Conservation (phyloP, 2,113 vertebrate species). For the Muntiacus muntjak region DNA sequence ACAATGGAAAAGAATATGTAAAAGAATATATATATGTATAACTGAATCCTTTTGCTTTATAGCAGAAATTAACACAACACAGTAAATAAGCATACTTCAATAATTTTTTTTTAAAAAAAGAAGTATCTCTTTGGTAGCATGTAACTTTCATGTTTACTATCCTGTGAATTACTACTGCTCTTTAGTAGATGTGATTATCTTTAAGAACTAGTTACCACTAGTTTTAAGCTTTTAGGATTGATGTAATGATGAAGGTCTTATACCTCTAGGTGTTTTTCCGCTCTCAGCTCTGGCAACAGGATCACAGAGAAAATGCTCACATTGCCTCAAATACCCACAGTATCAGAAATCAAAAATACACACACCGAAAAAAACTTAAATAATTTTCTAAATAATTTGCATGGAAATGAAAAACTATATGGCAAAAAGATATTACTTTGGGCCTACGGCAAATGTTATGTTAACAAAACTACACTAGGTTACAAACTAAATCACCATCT, state of each 20-base stretch:
- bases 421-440: background rate
- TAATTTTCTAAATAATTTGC: background rate
- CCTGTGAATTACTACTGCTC: background rate
- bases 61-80: background rate
- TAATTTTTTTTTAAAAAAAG: background rate
- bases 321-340: background rate
- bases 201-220: background rate
- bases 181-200: background rate
- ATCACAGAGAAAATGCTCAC: background rate
- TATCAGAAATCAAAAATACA: background rate
- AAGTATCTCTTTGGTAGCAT: background rate
- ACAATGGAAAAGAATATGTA: background rate
- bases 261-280: background rate
- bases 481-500: background rate
- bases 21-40: background rate
- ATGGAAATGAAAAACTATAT: background rate
- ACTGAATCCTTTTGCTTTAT: background rate
- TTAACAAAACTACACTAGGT: background rate
- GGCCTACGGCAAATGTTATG: background rate
- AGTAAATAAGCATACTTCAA: background rate
- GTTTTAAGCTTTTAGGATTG: background rate
- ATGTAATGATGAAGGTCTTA: background rate
- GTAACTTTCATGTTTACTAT: background rate
- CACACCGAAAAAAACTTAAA: background rate
- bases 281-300: background rate